phyloP scores from a whole-genome alignment of 2,888 invertebrate genomes.

The Drosophila colorata region DNA sequence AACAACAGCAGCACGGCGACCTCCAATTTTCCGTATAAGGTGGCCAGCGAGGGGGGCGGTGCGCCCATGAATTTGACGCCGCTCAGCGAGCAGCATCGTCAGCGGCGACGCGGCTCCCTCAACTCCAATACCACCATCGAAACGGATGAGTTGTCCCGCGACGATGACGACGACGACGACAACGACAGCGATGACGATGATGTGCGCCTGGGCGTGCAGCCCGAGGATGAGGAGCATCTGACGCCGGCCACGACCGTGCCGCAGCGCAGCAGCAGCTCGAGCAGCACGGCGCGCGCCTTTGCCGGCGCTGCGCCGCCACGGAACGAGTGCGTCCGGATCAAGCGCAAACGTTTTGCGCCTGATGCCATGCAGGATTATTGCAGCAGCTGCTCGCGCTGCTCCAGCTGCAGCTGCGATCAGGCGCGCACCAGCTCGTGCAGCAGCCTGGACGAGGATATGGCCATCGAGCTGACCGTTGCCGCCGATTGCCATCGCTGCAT shows the following conservation, averaged over 20 bases:
- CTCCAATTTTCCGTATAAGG: conserved; percentile 80
- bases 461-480: conserved; percentile 68
- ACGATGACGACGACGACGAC: conserved; percentile 49
- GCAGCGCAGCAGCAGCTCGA: conserved; percentile 55
- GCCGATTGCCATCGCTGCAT: conserved; percentile 77
- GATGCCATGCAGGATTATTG: conserved; percentile 73
- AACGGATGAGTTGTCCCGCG: conserved; percentile 77
- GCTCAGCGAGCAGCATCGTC: conserved; percentile 64
- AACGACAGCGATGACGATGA: conserved; percentile 68
- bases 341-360: conserved; percentile 80
- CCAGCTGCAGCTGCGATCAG: conserved; percentile 79
- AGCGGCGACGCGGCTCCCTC: conserved; percentile 60
- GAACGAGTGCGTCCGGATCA: conserved; percentile 82
- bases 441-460: conserved; percentile 75
- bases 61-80: conserved; percentile 77
- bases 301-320: conserved; percentile 52
- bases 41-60: conserved; percentile 67
- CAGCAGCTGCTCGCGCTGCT: conserved; percentile 81
- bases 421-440: conserved; percentile 78
- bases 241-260: conserved; percentile 40
- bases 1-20: conserved; percentile 82
- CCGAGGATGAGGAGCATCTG: conserved; percentile 61
- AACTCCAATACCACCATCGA: conserved; percentile 81
- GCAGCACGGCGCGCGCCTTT: conserved; percentile 60
- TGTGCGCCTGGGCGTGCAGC: conserved; percentile 57